Base-by-base conservation (phyloP, 2,888 invertebrate genomes). In the Eilema caniola region DNA sequence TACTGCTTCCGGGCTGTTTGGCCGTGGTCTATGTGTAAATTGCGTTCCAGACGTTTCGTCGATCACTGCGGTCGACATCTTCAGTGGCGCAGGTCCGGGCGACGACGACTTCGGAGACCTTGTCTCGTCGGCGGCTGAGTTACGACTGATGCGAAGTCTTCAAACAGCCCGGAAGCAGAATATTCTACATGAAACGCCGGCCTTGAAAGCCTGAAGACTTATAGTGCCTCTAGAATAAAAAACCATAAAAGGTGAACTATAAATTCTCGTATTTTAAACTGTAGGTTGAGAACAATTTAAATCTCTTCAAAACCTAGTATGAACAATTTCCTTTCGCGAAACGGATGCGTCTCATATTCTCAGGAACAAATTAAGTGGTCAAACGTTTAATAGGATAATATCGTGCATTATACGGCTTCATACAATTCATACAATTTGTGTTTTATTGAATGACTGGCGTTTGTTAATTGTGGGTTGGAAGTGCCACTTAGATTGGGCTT, bases 311-410 rank as follows among this genome's bases (percentile, higher is more conserved):
- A 76, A 76, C 66, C 75, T 84, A 80, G 79, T 81, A 81, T 70
- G 78, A 71, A 73, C 68, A 73, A 69, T 78, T 77, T 81, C 81
- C 82, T 79, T 75, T 73, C 63, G 80, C 62, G 71, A 77, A 85
- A 72, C 92, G 93, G 93, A 93, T 90, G 90, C 80, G 70, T 79
- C 87, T 90, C 88, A 87, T 90, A 88, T 85, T 79, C 83, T 75
- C 72, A 74, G 80, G 79, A 80, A 85, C 85, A 84, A 88, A 91
- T 93, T 92, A 92, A 90, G 85, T 75, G 80, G 80, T 84, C 81
- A 85, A 85, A 85, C 84, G 83, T 84, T 85, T 89, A 90, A 91
- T 88, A 84, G 89, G 89, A 92, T 92, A 91, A 92, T 91, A 87
- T 89, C 87, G 85, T 82, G 85, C 88, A 87, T 90, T 90, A 88